A percentile compares a stretch with the other conserved stretches of the same genome.
These are phyloP conservation scores for Propithecus deckenii DNA, from an alignment of 2,797 vertebrate species.

Conservation along the genomic window DNA sequence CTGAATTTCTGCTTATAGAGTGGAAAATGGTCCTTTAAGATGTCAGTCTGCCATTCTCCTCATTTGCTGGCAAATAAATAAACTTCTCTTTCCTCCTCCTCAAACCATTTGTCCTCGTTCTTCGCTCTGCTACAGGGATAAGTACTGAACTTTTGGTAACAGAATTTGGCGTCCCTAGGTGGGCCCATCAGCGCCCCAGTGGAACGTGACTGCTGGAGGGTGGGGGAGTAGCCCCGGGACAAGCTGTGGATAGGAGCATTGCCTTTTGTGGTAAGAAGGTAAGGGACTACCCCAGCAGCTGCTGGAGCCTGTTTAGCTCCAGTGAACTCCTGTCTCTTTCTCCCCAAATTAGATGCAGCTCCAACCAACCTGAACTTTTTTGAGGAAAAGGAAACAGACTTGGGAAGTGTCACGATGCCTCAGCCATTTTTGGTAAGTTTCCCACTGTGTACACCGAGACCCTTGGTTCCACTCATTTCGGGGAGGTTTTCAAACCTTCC, in stretches of 20 bases:
- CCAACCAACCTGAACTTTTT: not conserved
- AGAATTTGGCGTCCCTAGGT: not conserved
- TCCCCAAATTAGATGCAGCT: not conserved
- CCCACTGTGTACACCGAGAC: not conserved
- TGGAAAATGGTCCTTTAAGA: not conserved
- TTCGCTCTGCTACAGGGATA: not conserved
- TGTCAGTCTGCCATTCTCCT: not conserved
- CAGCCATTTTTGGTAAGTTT: not conserved
- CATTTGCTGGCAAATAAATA: not conserved
- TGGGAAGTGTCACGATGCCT: not conserved
- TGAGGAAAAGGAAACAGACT: not conserved
- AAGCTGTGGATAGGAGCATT: not conserved
- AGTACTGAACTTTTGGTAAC: not conserved
- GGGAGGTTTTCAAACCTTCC: not conserved
- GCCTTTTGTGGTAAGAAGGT: not conserved
- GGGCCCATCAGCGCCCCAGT: not conserved
- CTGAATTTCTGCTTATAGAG: not conserved
- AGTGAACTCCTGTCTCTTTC: not conserved
- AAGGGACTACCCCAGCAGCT: not conserved
- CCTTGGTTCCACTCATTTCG: not conserved
- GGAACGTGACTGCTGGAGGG: not conserved
- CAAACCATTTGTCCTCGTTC: not conserved
- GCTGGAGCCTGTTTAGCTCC: not conserved
- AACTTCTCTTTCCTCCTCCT: not conserved
- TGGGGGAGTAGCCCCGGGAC: not conserved